These are phyloP conservation scores for Choloepus hoffmanni DNA, from an alignment of 2,113 vertebrate species.

Conservation along the genomic window DNA sequence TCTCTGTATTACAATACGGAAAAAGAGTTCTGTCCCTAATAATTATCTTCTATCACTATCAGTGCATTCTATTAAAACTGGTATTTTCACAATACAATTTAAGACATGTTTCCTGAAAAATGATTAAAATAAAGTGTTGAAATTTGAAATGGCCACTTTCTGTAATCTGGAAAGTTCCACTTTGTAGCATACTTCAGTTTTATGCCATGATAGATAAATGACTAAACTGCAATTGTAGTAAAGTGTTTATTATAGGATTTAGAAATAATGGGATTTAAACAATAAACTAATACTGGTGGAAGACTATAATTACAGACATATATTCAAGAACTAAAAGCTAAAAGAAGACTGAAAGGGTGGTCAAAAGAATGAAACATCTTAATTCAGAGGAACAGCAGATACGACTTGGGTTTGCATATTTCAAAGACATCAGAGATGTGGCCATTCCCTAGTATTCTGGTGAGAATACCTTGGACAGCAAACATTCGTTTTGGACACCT, in stretches of 20 bases:
- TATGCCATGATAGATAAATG: background rate
- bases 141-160: background rate
- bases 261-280: background rate
- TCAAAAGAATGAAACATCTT: background rate
- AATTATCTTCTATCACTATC: background rate
- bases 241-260: background rate
- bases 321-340: background rate
- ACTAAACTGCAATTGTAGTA: background rate
- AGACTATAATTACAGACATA: background rate
- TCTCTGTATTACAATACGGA: background rate
- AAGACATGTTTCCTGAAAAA: background rate
- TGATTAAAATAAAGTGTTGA: background rate
- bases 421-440: background rate
- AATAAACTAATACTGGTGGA: background rate
- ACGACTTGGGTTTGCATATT: background rate
- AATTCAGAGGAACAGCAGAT: background rate
- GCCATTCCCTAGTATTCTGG: background rate
- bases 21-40: background rate
- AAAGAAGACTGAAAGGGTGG: background rate
- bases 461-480: background rate
- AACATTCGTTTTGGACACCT: background rate
- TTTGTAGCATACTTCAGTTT: background rate
- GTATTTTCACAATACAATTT: background rate
- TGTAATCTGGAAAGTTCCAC: background rate
- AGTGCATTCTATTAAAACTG: background rate